Percentiles rank a stretch among this genome's conserved stretches.
These are phyloP conservation scores for Parotia lawesii DNA, from an alignment of 2,113 vertebrate species.

Conservation along the genomic window DNA sequence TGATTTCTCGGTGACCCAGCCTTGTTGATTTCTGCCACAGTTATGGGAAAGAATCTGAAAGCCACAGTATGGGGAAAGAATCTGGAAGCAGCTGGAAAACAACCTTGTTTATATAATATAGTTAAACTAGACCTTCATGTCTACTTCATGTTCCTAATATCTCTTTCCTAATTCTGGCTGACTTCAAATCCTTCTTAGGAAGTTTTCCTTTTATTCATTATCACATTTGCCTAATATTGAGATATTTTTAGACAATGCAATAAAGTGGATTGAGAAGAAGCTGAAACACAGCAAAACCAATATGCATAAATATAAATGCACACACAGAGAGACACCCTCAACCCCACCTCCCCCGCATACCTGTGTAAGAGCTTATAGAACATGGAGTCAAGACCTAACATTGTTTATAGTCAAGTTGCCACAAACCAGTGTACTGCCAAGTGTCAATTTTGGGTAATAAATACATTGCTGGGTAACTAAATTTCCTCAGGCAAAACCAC, in stretches of 20 bases:
- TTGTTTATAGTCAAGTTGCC: background rate
- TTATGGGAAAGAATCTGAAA: background rate
- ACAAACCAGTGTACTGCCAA: background rate
- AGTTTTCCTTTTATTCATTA: background rate
- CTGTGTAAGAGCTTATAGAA: rapidly evolving
- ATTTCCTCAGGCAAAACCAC: background rate
- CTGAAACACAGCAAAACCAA: background rate
- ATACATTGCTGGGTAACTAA: background rate
- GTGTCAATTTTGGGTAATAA: background rate
- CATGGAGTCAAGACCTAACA: background rate
- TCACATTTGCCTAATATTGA: background rate
- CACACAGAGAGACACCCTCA: rapidly evolving
- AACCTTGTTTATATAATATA: background rate
- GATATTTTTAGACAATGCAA: background rate
- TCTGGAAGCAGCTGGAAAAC: background rate
- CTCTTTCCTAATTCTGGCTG: background rate
- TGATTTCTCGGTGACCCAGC: background rate
- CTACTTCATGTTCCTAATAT: background rate
- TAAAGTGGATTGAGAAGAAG: background rate
- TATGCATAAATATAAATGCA: background rate
- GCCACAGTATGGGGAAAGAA: background rate
- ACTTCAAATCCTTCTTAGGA: background rate
- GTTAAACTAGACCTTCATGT: background rate
- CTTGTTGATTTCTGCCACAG: background rate
- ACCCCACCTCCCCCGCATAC: rapidly evolving